Percentiles rank a stretch among this genome's conserved stretches.
These are phyloP conservation scores for Latrodectus elegans DNA, from an alignment of 2,888 invertebrate genomes.

Conservation along the genomic window DNA sequence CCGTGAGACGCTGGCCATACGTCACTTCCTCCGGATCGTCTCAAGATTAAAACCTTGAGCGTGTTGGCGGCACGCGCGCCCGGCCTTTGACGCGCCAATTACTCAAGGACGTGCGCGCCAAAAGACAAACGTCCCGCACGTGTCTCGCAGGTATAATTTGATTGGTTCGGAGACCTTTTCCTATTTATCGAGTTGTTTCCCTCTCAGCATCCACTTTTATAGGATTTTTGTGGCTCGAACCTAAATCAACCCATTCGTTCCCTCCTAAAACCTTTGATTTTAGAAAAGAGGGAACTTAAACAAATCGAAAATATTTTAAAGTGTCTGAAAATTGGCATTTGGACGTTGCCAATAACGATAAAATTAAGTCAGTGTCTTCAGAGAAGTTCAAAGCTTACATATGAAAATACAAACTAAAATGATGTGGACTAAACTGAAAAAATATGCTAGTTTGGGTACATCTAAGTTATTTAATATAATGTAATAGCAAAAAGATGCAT, in stretches of 20 bases:
- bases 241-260: not conserved
- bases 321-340: too few relatives aligned
- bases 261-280: too few relatives aligned
- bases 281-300: too few relatives aligned
- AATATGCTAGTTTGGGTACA: too few relatives aligned
- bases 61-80: conserved; percentile 42
- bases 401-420: too few relatives aligned
- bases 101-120: conserved; percentile 57
- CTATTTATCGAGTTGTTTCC: conserved; percentile 43
- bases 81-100: conserved; percentile 55
- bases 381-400: too few relatives aligned
- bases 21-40: conserved; percentile 16
- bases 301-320: too few relatives aligned
- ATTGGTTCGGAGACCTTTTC: conserved; percentile 41
- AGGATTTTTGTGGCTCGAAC: not conserved
- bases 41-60: conserved; percentile 42
- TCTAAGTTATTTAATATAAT: too few relatives aligned
- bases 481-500: too few relatives aligned
- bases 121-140: conserved; percentile 64
- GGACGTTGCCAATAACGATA: too few relatives aligned
- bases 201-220: not conserved
- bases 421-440: too few relatives aligned
- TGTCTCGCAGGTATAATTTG: conserved; percentile 61
- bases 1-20: conserved; percentile 33
- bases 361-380: too few relatives aligned